These are phyloP conservation scores for Hoplodrina ambigua DNA, from an alignment of 2,888 invertebrate species.

Conservation along the genomic window DNA sequence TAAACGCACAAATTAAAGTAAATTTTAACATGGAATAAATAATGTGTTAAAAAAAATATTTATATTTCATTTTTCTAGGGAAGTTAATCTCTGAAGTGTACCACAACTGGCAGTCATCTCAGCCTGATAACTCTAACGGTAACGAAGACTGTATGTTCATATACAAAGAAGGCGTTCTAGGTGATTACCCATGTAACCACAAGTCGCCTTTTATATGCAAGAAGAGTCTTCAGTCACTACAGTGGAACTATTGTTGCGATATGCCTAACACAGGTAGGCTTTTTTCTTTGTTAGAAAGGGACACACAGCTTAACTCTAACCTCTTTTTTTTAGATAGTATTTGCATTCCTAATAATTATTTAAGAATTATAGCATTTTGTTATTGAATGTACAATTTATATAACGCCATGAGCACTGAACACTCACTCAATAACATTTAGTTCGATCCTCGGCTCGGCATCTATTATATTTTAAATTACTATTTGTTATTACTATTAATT, in stretches of 20 bases:
- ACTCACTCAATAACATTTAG: too few species aligned
- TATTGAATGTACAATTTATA: too few species aligned
- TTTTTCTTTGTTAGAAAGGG: not conserved
- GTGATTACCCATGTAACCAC: not conserved
- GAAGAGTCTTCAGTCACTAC: not conserved
- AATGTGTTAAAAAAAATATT: too few species aligned
- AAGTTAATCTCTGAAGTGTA: constrained; percentile 3
- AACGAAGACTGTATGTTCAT: not conserved
- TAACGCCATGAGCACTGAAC: too few species aligned
- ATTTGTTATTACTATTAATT: too few species aligned
- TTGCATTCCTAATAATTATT: too few species aligned
- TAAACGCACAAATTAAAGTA: too few species aligned
- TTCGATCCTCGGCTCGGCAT: too few species aligned
- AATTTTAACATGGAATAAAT: too few species aligned
- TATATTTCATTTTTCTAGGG: not conserved
- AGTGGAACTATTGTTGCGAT: not conserved
- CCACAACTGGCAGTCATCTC: not conserved
- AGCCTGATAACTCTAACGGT: not conserved
- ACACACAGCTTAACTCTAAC: not conserved
- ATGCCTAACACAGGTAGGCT: not conserved
- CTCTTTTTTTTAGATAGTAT: not conserved
- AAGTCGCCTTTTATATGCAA: not conserved
- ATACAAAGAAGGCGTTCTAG: not conserved
- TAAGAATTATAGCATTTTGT: too few species aligned
- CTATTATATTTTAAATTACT: too few species aligned